phyloP scores from a whole-genome alignment of 2,888 invertebrate species.

The Anodontia alba region DNA sequence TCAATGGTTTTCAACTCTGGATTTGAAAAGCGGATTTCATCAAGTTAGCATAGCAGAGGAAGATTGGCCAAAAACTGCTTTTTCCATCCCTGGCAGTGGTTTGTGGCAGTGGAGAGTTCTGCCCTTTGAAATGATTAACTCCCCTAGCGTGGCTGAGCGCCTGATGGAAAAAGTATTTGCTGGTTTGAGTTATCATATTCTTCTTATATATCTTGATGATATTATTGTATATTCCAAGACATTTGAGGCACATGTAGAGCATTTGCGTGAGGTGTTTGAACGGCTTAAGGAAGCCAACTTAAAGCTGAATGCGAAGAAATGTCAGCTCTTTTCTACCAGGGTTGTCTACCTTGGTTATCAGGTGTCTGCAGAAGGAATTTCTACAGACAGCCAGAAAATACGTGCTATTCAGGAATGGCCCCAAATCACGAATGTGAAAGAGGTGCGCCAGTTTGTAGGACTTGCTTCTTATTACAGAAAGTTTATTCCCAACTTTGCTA shows the following conservation, averaged over 20 bases:
- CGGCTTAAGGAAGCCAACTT: neutral
- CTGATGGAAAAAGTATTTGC: neutral
- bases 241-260: slow-evolving; percentile 22
- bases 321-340: neutral
- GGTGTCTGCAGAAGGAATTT: slow-evolving; percentile 43
- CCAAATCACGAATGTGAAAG: slow-evolving; percentile 32
- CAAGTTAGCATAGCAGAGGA: no score
- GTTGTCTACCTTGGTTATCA: slow-evolving; percentile 62
- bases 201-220: neutral
- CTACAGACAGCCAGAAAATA: slow-evolving; percentile 51
- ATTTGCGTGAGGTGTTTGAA: neutral
- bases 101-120: no score
- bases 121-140: no score
- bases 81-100: no score
- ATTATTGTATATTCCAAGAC: neutral
- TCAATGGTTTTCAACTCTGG: no score
- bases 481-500: slow-evolving; percentile 58
- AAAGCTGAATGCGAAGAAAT: slow-evolving; percentile 25
- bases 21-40: no score
- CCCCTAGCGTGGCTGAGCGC: no score
- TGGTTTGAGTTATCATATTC: neutral
- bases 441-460: slow-evolving; percentile 54
- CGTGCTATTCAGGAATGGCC: slow-evolving; percentile 47
- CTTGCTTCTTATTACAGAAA: slow-evolving; percentile 60
- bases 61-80: no score